Evolutionary conservation across 1,140 invertebrate species (phyloP), one percentile per base, ranked within the genome.

Genomic region (Rhagoletis pomonella): DNA sequence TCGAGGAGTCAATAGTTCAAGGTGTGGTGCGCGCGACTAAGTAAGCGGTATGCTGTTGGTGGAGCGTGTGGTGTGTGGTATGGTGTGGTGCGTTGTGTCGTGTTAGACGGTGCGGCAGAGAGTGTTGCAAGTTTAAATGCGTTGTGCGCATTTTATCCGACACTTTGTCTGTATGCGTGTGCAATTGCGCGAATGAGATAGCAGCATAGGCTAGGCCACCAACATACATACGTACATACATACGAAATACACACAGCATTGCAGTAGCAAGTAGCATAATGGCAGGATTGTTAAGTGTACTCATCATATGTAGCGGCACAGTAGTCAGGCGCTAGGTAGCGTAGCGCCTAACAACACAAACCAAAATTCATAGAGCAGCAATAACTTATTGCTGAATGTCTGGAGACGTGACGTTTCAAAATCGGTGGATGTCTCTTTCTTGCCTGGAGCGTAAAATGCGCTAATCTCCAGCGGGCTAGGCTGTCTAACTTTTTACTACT

Each of bases 1-100:
- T 81, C 47, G 44, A 9, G 7, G n/a, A 81, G 73, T 81, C 73
- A 81, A 81, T 81, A 81, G 73, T 81, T 81, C 73, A 81, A 81
- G 73, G 47, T 81, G 47, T 55, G 44, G 73, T 55, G 47, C 67
- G 67, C 29, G 29, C 29, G 29, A 39, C 69, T 29, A 29, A 0
- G 29, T 77, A 77, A 47, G 44, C 12, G 39, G 1, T 47, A n/a
- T 50, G 29, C 29, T 29, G 0, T 29, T 29, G 29, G 29, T 29
- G 29, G 29, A 29, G 29, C 29, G 29, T 29, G 29, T 29, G 29
- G 29, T 29, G 47, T 81, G 47, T 55, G 44, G 73, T 55, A n/a
- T 5, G 10, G 73, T 73, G 12, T 42, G n/a, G 10, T 67, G 64
- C 44, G 69, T 73, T 73, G 69, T 81, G 44, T 55, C 17, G 50